These are phyloP conservation scores for Lasioglossum leucozonium DNA, from an alignment of 2,888 invertebrate species.

Conservation along the genomic window DNA sequence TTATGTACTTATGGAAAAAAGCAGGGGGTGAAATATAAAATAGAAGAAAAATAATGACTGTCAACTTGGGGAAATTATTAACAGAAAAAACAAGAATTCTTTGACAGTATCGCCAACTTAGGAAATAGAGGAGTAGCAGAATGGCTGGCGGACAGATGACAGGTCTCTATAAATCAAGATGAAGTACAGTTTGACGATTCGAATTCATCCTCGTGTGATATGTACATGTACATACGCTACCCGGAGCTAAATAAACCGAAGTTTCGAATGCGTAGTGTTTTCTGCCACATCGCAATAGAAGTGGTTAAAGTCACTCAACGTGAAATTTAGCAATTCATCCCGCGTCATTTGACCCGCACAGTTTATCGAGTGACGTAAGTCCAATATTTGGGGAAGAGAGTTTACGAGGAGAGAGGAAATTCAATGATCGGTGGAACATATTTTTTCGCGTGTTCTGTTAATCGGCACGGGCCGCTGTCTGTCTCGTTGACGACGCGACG, in stretches of 20 bases:
- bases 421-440: neutral
- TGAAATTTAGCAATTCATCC: constrained; percentile 16
- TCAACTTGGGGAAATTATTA: neutral
- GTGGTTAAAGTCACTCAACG: constrained; percentile 48
- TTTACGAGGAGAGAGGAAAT: neutral
- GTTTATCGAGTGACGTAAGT: constrained; percentile 10
- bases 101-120: neutral
- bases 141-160: neutral
- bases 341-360: constrained; percentile 3
- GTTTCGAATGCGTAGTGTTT: constrained; percentile 10
- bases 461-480: neutral
- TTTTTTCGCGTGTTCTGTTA: neutral
- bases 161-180: neutral
- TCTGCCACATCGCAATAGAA: constrained; percentile 26
- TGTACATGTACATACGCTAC: neutral
- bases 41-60: neutral
- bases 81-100: neutral
- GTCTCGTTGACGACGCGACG: neutral
- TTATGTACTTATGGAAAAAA: too few relatives aligned
- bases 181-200: neutral
- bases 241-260: neutral
- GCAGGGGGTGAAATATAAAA: neutral
- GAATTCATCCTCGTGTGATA: neutral
- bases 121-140: neutral
- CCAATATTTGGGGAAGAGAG: constrained; percentile 8